phyloP scores from a whole-genome alignment of 2,888 invertebrate genomes.

The Trichopoda pennipes region DNA sequence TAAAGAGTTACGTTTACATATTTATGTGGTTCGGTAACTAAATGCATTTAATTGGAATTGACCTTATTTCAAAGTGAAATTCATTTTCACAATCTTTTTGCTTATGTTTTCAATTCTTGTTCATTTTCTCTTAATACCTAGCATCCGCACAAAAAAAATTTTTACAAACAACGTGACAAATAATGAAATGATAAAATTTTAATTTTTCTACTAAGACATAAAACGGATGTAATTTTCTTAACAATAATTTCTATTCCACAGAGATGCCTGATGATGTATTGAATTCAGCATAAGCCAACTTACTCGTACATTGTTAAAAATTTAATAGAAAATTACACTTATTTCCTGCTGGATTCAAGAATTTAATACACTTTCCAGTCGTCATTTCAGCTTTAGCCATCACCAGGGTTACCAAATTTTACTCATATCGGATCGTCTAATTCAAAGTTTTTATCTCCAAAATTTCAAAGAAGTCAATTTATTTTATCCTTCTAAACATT shows the following conservation, averaged over 20 bases:
- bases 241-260: conserved; percentile 45
- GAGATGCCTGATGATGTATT: conserved; percentile 6
- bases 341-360: conserved; percentile 55
- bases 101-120: conserved; percentile 11
- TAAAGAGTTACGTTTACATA: background rate
- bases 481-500: too few species aligned
- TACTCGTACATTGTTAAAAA: conserved; percentile 8
- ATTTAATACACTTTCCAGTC: conserved; percentile 49
- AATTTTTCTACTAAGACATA: conserved; percentile 41
- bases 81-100: conserved; percentile 51
- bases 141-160: conserved; percentile 2
- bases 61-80: conserved; percentile 68
- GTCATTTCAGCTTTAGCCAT: conserved; percentile 6
- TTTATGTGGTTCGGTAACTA: background rate
- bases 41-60: conserved; percentile 56
- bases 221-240: conserved; percentile 63
- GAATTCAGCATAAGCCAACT: background rate
- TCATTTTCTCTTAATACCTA: background rate
- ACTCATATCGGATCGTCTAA: too few species aligned
- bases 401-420: too few species aligned
- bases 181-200: conserved; percentile 50
- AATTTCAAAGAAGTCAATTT: too few species aligned
- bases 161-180: conserved; percentile 50
- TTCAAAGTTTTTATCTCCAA: too few species aligned
- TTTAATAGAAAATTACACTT: conserved; percentile 45